These are phyloP conservation scores for Pteronotus mesoamericanus DNA, from an alignment of 2,797 vertebrate species.

Conservation along the genomic window DNA sequence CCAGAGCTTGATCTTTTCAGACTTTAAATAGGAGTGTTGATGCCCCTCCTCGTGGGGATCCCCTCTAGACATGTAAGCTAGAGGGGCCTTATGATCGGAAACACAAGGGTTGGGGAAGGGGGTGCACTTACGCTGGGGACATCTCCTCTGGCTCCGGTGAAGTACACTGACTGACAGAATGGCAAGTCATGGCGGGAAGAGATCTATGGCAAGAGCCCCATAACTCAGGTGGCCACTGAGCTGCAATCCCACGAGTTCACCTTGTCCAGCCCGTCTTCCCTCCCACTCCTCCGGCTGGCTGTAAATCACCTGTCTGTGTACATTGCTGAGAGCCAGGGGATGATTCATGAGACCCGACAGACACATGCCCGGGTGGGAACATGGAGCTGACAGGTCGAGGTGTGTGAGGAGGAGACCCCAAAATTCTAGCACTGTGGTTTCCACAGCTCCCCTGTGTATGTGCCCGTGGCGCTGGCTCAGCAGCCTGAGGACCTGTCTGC, in stretches of 20 bases:
- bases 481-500: background rate
- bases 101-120: background rate
- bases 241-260: slow-evolving; percentile 35
- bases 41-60: background rate
- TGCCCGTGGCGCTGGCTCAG: accelerated
- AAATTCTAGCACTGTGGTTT: too few relatives aligned
- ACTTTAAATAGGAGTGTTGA: background rate
- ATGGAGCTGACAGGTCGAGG: background rate
- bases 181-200: slow-evolving; percentile 30
- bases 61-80: background rate
- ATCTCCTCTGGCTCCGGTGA: background rate
- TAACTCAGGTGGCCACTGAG: slow-evolving; percentile 66
- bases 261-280: slow-evolving; percentile 4
- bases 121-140: background rate
- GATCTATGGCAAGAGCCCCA: slow-evolving; percentile 18
- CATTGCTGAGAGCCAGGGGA: background rate
- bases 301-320: background rate
- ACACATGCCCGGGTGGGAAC: background rate
- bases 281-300: background rate
- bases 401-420: background rate
- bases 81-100: background rate
- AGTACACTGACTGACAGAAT: background rate
- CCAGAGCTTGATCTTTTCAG: background rate
- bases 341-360: slow-evolving; percentile 13
- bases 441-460: accelerated